phyloP scores from a whole-genome alignment of 2,797 vertebrate genomes.

The Botia almorhae region DNA sequence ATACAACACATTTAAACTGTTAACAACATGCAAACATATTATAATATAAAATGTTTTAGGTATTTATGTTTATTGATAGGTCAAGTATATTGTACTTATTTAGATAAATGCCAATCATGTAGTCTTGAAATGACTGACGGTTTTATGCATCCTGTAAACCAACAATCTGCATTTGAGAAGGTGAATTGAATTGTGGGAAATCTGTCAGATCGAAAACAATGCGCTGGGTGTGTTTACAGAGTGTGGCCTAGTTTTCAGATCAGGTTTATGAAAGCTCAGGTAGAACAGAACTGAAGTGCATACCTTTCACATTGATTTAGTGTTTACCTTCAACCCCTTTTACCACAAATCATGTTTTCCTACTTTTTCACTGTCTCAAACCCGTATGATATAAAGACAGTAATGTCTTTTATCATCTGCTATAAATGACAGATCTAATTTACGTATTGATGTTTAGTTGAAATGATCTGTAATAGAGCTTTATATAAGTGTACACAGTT shows the following conservation, averaged over 20 bases:
- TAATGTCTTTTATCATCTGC: neutral
- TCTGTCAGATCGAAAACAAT: neutral
- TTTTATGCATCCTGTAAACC: neutral
- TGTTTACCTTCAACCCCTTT: neutral
- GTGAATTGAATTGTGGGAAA: neutral
- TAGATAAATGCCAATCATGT: conserved; percentile 3
- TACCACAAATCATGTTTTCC: neutral
- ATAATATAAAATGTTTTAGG: neutral
- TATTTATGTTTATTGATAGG: neutral
- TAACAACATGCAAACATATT: too few species aligned
- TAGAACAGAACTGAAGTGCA: neutral
- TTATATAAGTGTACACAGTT: neutral
- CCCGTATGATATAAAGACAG: neutral
- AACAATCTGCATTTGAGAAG: neutral
- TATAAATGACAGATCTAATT: neutral
- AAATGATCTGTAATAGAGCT: too few species aligned
- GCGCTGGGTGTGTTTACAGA: neutral
- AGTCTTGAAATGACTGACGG: neutral
- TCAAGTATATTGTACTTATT: neutral
- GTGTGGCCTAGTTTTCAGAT: conserved; percentile 3
- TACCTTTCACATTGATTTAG: neutral
- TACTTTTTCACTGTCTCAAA: neutral
- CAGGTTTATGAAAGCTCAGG: neutral
- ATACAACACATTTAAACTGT: too few species aligned
- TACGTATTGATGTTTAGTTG: too few species aligned